Percentiles rank a stretch among this genome's conserved stretches.
These are phyloP conservation scores for Lacerta agilis DNA, from an alignment of 2,797 vertebrate genomes.

Conservation along the genomic window DNA sequence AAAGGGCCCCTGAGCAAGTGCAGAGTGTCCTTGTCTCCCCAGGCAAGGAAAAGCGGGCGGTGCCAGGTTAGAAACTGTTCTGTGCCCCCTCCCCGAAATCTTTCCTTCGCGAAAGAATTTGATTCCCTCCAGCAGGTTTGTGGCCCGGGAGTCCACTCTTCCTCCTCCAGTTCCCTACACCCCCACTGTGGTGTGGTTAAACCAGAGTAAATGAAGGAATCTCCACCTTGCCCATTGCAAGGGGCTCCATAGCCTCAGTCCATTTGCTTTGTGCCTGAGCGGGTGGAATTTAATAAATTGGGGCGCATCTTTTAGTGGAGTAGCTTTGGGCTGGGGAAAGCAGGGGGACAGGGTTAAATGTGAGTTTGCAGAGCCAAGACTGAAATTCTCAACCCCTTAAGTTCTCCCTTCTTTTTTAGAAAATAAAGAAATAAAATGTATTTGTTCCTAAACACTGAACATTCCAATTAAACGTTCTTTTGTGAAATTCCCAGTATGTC, in stretches of 20 bases:
- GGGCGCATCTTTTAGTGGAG: not conserved
- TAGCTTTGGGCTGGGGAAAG: too few relatives aligned
- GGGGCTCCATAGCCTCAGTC: too few relatives aligned
- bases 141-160: too few relatives aligned
- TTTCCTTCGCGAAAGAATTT: too few relatives aligned
- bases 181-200: too few relatives aligned
- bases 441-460: not conserved
- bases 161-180: too few relatives aligned
- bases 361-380: not conserved
- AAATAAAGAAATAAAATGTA: not conserved
- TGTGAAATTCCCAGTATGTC: not conserved
- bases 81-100: not conserved
- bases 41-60: not conserved
- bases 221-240: too few relatives aligned
- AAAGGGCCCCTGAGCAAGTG: not conserved
- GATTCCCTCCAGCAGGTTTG: too few relatives aligned
- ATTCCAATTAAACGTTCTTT: not conserved
- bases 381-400: not conserved
- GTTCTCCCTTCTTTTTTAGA: too few relatives aligned
- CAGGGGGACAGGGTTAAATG: too few relatives aligned
- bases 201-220: too few relatives aligned
- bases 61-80: too few relatives aligned
- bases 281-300: not conserved
- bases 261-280: not conserved
- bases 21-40: not conserved